A percentile compares a stretch with the other conserved stretches of the same genome.
Evolutionary conservation across 2,797 vertebrate species (phyloP).

Genomic region (Morus bassanus): DNA sequence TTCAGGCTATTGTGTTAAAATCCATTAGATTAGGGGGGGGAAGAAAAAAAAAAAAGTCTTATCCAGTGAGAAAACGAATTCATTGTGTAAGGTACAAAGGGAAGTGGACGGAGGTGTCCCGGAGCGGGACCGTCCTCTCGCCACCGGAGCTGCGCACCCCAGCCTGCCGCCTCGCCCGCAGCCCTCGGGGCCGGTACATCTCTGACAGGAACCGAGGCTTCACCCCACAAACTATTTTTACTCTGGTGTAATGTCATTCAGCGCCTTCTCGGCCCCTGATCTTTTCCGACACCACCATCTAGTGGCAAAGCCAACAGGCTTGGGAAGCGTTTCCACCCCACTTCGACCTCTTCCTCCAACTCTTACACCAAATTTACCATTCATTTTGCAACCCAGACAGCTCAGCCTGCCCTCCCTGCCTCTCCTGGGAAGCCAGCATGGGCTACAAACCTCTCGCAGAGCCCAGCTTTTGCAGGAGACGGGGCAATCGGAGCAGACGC

Average conservation of each 20-base stretch:
- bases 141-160: not conserved
- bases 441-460: rapidly evolving
- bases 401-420: not conserved
- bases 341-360: not conserved
- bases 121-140: not conserved
- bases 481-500: not conserved
- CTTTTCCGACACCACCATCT: slow-evolving; percentile 17
- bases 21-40: not conserved
- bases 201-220: not conserved
- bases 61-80: not conserved
- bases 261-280: not conserved
- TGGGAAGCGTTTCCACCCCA: not conserved
- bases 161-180: not conserved
- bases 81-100: not conserved
- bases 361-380: rapidly evolving
- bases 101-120: rapidly evolving
- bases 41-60: no score
- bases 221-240: rapidly evolving
- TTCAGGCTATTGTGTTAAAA: not conserved
- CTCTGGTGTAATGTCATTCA: no score
- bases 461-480: not conserved
- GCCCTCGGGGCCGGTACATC: no score
- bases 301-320: not conserved
- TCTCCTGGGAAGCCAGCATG: not conserved
- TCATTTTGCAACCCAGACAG: rapidly evolving